Evolutionary conservation across 2,797 vertebrate species (phyloP).

Genomic region (Chelon labrosus): DNA sequence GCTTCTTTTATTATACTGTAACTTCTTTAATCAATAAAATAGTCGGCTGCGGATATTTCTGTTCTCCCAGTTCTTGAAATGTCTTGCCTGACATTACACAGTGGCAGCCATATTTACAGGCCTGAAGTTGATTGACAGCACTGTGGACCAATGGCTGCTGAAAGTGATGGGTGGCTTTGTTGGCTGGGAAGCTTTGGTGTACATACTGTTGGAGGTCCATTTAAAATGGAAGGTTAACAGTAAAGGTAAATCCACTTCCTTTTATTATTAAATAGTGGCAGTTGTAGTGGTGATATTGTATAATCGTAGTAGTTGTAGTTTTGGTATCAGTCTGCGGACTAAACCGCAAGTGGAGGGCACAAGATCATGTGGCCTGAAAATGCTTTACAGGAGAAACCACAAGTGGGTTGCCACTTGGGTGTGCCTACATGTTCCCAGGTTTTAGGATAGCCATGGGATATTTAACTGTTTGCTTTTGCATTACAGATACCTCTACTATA

Average conservation of each 20-base stretch:
- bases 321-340: no score
- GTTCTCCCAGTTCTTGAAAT: background rate
- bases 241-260: slow-evolving; percentile 61
- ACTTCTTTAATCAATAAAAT: accelerated
- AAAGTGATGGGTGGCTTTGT: slow-evolving; percentile 86
- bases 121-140: slow-evolving; percentile 69
- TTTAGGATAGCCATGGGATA: no score
- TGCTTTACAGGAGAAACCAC: no score
- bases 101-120: slow-evolving; percentile 86
- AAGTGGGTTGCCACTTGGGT: no score
- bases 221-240: slow-evolving; percentile 21
- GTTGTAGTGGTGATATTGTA: no score
- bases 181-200: slow-evolving; percentile 80
- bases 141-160: slow-evolving; percentile 70
- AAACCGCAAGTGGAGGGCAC: no score
- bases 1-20: background rate
- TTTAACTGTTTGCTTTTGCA: slow-evolving; percentile 11
- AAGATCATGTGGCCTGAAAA: no score
- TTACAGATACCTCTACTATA: background rate
- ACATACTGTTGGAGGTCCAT: slow-evolving; percentile 66
- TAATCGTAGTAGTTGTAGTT: no score
- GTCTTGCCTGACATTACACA: slow-evolving; percentile 46
- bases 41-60: no score
- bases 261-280: no score
- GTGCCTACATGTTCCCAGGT: no score